Conservation (phyloP, 2,113 vertebrate species). For the Sander lucioperca region DNA sequence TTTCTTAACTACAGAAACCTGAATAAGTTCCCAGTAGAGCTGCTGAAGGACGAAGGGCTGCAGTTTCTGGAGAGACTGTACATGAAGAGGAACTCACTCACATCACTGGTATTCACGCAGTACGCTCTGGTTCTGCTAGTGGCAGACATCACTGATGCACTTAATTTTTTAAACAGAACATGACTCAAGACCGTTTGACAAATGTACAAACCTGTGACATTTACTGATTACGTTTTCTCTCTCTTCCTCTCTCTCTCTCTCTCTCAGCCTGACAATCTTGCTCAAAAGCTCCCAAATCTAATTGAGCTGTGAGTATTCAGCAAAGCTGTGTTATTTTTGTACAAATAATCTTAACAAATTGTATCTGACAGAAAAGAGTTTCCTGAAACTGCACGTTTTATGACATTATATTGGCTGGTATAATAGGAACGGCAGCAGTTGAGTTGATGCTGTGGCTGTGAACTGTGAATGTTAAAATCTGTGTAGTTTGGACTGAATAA, state of each 20-base stretch:
- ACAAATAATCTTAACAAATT: not conserved
- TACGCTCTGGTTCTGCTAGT: too few relatives aligned
- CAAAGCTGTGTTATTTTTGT: not conserved
- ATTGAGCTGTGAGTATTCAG: constrained; percentile 94
- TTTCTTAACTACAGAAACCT: constrained; percentile 96
- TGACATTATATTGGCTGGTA: not conserved
- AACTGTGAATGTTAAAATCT: not conserved
- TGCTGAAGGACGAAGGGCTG: constrained; percentile 94
- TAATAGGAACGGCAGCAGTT: not conserved
- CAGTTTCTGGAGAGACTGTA: constrained; percentile 96
- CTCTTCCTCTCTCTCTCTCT: constrained; percentile 15
- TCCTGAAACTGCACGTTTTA: not conserved
- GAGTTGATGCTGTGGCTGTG: too few relatives aligned
- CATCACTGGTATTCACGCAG: constrained; percentile 88
- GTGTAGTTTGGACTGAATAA: not conserved
- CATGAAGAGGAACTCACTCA: constrained; percentile 98
- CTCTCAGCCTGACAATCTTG: constrained; percentile 95
- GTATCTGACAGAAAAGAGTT: not conserved
- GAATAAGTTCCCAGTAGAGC: constrained; percentile 91
- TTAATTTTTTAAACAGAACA: not conserved
- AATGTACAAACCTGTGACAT: not conserved
- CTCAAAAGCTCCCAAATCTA: constrained; percentile 97
- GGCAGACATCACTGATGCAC: not conserved
- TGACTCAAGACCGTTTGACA: not conserved
- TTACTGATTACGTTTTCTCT: not conserved